Evolutionary conservation across 2,888 invertebrate genomes (phyloP), one percentile per base, ranked within the genome.

Genomic region (Noctuana brunneofusca): DNA sequence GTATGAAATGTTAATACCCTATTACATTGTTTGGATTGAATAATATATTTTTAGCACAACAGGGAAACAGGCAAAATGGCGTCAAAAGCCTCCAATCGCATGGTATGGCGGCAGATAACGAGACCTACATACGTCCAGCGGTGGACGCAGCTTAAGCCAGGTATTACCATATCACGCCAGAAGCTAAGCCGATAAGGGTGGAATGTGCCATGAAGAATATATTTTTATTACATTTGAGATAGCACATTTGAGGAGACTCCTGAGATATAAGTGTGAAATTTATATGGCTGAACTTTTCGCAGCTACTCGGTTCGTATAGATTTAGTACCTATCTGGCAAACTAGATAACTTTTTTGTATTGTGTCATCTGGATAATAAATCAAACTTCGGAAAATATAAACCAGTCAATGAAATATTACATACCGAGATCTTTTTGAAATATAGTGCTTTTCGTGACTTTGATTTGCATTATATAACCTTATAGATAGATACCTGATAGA

Each of bases 91-190:
- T 11, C 32, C 32, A 48, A 48, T 57, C 57, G 32, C 14, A 9
- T 9, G 48, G 52, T 24, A 50, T 50, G 58, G 30, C 22, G 8
- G 52, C n/a, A 58, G 58, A 58, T 58, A 58, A 9, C 50, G 12
- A 58, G 58, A 50, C 58, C 58, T 58, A 58, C 50, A 58, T 52
- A 58, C 52, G 58, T 52, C 58, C 52, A 50, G 41, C 18, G 58
- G 41, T 41, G 58, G 58, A 58, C 58, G 20, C 35, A 24, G 27
- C 56, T 56, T 52, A 52, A 52, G 52, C 50, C 58, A 52, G 41
- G 58, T 50, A 52, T 58, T 58, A 58, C 58, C 58, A 52, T 58
- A 58, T 58, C 58, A 52, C 52, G 43, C 30, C 49, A 58, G 52
- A 52, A 52, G 52, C 52, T 58, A 58, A 58, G 58, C 58, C 52